These are phyloP conservation scores for Bucorvus abyssinicus DNA, from an alignment of 2,797 vertebrate genomes.

Conservation along the genomic window DNA sequence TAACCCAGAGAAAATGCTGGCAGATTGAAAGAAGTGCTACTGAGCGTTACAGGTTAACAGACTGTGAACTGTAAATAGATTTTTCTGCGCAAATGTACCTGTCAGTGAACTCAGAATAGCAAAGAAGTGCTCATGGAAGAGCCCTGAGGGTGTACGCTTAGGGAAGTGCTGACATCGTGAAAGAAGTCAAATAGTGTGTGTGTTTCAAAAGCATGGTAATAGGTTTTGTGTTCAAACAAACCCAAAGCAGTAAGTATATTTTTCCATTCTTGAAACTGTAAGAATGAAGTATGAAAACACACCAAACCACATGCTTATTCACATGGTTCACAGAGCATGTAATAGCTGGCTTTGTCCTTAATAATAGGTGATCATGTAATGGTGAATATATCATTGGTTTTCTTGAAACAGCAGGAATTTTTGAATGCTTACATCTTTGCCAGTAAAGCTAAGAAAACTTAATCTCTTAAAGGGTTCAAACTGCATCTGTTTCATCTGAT, in stretches of 20 bases:
- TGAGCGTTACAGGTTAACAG: not conserved
- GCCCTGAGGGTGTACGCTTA: not conserved
- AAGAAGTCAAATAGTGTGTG: not conserved
- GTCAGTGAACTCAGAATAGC: not conserved
- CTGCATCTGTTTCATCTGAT: not conserved
- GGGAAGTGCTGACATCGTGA: not conserved
- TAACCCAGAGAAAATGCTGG: not conserved
- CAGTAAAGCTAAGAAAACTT: not conserved
- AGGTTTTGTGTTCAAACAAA: not conserved
- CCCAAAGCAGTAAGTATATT: constrained; percentile 13
- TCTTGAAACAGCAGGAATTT: constrained; percentile 23
- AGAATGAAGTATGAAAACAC: constrained; percentile 32
- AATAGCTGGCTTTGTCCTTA: constrained; percentile 35
- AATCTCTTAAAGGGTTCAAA: not conserved
- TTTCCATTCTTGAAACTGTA: constrained; percentile 20
- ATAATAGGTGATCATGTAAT: not conserved
- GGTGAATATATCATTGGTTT: not conserved
- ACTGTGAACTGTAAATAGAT: not conserved
- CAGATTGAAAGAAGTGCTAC: not conserved
- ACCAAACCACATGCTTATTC: constrained; percentile 51
- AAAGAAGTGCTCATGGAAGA: not conserved
- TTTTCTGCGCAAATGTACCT: not conserved
- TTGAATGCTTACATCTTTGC: not conserved
- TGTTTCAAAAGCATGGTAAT: not conserved
- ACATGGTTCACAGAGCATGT: constrained; percentile 7